Conservation (phyloP, 2,113 vertebrate genomes). For the Mesitornis unicolor region DNA sequence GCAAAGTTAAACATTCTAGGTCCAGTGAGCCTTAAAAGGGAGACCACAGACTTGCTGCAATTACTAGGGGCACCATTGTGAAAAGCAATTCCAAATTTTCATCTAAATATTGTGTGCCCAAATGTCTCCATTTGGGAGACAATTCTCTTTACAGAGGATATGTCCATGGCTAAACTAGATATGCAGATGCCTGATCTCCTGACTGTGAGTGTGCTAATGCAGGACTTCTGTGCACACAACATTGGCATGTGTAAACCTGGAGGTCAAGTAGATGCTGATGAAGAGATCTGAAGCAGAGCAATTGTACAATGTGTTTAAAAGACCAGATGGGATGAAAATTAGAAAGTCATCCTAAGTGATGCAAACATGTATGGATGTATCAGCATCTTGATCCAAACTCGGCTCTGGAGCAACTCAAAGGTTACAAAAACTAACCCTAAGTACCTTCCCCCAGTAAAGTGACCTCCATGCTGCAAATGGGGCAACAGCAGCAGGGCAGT, state of each 20-base stretch:
- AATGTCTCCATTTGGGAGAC: not conserved
- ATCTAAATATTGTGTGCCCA: not conserved
- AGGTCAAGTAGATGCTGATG: not conserved
- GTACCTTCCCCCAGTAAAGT: not conserved
- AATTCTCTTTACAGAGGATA: not conserved
- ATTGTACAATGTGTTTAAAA: not conserved
- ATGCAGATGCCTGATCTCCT: not conserved
- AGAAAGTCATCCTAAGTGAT: not conserved
- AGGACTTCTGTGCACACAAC: not conserved
- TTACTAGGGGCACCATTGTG: not conserved
- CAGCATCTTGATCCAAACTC: not conserved
- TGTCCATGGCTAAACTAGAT: not conserved
- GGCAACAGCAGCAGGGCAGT: not conserved
- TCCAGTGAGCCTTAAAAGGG: not conserved
- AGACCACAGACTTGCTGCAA: not conserved
- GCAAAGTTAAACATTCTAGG: not conserved
- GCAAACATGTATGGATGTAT: not conserved
- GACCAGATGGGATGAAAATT: not conserved
- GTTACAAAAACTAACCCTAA: not conserved
- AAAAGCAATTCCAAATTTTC: not conserved
- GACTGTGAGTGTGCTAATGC: not conserved
- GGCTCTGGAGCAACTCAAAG: not conserved
- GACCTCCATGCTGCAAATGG: not conserved
- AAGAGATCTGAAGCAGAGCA: not conserved
- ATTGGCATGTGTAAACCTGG: not conserved